These are phyloP conservation scores for Heliconius aoede DNA, from an alignment of 2,888 invertebrate genomes.

Conservation along the genomic window DNA sequence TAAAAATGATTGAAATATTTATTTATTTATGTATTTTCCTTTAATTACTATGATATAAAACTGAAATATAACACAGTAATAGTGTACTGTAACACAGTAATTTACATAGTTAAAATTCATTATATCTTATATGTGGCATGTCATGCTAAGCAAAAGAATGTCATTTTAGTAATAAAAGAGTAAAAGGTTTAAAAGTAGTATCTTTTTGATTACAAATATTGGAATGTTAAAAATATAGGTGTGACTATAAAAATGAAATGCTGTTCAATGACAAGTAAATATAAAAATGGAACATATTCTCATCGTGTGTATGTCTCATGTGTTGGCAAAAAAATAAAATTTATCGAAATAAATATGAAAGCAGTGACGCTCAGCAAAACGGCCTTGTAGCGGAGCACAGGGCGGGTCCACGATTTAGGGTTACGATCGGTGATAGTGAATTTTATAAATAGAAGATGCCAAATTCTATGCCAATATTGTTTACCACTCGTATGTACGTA, in stretches of 20 bases:
- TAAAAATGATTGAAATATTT: neutral
- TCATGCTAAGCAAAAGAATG: neutral
- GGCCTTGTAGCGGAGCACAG: constrained; percentile 55
- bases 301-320: constrained; percentile 4
- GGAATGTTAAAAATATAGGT: constrained; percentile 15
- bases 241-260: constrained; percentile 16
- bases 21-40: neutral
- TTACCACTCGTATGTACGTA: constrained; percentile 69
- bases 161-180: neutral
- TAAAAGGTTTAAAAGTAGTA: neutral
- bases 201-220: neutral
- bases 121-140: neutral
- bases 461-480: constrained; percentile 72
- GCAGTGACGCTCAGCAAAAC: constrained; percentile 49
- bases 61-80: neutral
- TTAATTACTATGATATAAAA: neutral
- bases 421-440: constrained; percentile 58
- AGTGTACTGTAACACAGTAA: no score
- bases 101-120: no score
- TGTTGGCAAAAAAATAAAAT: constrained; percentile 14
- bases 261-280: constrained; percentile 27
- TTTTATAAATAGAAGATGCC: constrained; percentile 73
- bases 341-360: constrained; percentile 30
- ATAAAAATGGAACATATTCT: constrained; percentile 27
- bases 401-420: constrained; percentile 70